A percentile compares a stretch with the other conserved stretches of the same genome.
phyloP scores from a whole-genome alignment of 2,888 invertebrate species.

The Calephelis perditalis region DNA sequence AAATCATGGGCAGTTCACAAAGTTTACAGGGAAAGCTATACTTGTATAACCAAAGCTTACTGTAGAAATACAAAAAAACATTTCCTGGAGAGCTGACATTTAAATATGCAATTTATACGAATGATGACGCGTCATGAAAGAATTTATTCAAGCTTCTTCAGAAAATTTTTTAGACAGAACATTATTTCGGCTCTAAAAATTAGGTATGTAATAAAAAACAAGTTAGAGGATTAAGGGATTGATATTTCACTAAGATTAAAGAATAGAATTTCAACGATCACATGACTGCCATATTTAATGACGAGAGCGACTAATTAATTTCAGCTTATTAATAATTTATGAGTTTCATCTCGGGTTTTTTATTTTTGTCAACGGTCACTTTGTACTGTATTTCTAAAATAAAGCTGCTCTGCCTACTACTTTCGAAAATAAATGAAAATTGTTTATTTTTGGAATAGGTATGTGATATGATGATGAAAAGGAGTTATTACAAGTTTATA shows the following conservation, averaged over 20 bases:
- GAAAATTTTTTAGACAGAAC: conserved; percentile 51
- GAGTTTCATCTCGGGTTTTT: not conserved
- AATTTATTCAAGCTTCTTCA: conserved; percentile 48
- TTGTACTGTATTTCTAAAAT: too few species aligned
- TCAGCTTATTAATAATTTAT: not conserved
- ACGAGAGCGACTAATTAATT: not conserved
- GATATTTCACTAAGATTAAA: conserved; percentile 17
- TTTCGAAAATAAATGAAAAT: too few species aligned
- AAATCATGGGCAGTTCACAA: too few species aligned
- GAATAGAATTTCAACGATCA: conserved; percentile 7
- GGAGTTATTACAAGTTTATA: too few species aligned
- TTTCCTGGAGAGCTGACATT: conserved; percentile 59
- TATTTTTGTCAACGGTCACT: too few species aligned
- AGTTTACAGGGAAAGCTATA: too few species aligned
- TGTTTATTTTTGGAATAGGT: too few species aligned
- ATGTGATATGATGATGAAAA: too few species aligned
- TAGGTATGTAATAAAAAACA: conserved; percentile 34
- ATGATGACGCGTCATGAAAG: conserved; percentile 60
- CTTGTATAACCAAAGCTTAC: too few species aligned
- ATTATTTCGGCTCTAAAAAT: conserved; percentile 38
- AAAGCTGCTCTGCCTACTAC: too few species aligned
- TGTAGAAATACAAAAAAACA: conserved; percentile 30
- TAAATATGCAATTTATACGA: conserved; percentile 60
- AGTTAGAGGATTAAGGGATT: conserved; percentile 28
- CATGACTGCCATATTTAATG: conserved; percentile 8